These are phyloP conservation scores for Festucalex cinctus DNA, from an alignment of 2,113 vertebrate genomes.

Conservation along the genomic window DNA sequence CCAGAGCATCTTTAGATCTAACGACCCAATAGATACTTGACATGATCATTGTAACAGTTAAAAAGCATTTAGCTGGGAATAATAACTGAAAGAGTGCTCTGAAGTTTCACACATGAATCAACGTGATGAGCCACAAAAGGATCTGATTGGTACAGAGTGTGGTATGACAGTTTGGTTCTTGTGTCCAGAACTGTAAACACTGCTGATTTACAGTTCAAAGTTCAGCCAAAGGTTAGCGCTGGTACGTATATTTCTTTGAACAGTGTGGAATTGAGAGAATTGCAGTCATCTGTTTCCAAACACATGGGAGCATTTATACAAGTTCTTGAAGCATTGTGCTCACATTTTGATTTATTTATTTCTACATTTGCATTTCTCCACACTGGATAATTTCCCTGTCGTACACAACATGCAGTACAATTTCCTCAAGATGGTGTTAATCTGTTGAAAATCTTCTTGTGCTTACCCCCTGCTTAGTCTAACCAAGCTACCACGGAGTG, in stretches of 20 bases:
- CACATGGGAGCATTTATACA: slow-evolving; percentile 68
- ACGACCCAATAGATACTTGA: neutral
- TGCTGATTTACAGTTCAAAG: slow-evolving; percentile 40
- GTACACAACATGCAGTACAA: slow-evolving; percentile 28
- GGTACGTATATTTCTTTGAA: slow-evolving; percentile 14
- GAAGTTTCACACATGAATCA: neutral
- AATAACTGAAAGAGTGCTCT: neutral
- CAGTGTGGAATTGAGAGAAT: slow-evolving; percentile 46
- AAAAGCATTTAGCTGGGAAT: neutral
- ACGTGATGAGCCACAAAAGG: neutral
- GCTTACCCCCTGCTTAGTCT: slow-evolving; percentile 5
- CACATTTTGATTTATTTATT: slow-evolving; percentile 61
- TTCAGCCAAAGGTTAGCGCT: slow-evolving; percentile 36
- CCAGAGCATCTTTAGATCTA: neutral
- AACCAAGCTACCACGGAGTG: neutral
- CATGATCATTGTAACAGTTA: neutral
- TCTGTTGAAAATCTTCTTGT: neutral
- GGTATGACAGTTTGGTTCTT: slow-evolving; percentile 37
- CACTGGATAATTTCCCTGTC: slow-evolving; percentile 67
- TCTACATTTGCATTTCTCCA: slow-evolving; percentile 42
- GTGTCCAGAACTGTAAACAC: slow-evolving; percentile 17
- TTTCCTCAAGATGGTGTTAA: slow-evolving; percentile 11
- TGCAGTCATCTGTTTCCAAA: slow-evolving; percentile 57
- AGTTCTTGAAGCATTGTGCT: slow-evolving; percentile 59
- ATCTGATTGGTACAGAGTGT: neutral